Evolutionary conservation across 53 echinoderm and acorn worm species (phyloP).

Genomic region (Henricia sp.): DNA sequence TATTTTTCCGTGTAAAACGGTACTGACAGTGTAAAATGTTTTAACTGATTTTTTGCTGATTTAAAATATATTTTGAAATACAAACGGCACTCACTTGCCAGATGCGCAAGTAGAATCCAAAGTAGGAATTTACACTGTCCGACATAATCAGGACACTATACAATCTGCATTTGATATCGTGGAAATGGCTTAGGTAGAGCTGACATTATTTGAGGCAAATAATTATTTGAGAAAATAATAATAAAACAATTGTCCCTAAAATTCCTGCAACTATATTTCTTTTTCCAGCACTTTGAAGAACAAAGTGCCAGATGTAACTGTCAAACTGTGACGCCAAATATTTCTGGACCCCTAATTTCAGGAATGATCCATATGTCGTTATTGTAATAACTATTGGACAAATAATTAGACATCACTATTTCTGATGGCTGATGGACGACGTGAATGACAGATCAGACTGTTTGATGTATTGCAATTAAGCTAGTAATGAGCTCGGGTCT

Average conservation of each 20-base stretch:
- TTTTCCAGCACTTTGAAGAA: too few species aligned
- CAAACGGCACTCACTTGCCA: too few species aligned
- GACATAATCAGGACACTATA: too few species aligned
- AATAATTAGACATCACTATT: background rate
- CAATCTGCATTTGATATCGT: too few species aligned
- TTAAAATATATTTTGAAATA: too few species aligned
- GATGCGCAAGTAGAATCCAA: too few species aligned
- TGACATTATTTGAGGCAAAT: background rate
- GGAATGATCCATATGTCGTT: too few species aligned
- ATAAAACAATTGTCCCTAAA: background rate
- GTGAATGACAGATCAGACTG: background rate
- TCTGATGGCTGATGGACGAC: conserved; percentile 37
- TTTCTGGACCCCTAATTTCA: background rate
- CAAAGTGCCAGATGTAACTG: too few species aligned
- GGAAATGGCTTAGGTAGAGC: background rate
- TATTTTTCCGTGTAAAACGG: too few species aligned
- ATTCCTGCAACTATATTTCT: background rate
- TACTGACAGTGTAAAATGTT: too few species aligned
- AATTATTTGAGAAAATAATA: background rate
- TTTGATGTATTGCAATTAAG: background rate
- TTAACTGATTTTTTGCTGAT: too few species aligned
- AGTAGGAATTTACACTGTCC: too few species aligned
- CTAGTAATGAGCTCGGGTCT: background rate
- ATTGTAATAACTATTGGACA: background rate
- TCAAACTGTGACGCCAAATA: background rate